A percentile compares a stretch with the other conserved stretches of the same genome.
Evolutionary conservation across 2,113 vertebrate species (phyloP).

Genomic region (Austrofundulus limnaeus): DNA sequence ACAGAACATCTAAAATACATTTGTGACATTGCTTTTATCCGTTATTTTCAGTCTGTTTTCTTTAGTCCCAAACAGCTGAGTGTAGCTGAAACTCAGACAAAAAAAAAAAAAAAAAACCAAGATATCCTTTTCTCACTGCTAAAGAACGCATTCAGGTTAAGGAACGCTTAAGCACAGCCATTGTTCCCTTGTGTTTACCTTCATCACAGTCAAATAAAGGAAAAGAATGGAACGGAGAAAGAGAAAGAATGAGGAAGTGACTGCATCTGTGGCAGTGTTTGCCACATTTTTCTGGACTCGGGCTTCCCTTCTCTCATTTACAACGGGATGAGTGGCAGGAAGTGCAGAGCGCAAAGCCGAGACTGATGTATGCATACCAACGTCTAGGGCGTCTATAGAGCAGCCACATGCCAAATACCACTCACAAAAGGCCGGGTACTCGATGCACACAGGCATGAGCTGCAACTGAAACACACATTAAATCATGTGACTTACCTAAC

Average conservation of each 20-base stretch:
- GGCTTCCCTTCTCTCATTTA: slow-evolving; percentile 40
- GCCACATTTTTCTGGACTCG: slow-evolving; percentile 36
- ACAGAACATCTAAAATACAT: no score
- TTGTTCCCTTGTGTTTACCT: slow-evolving; percentile 49
- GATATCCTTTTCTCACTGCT: background rate
- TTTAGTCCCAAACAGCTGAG: background rate
- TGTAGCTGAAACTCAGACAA: background rate
- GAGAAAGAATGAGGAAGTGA: slow-evolving; percentile 64
- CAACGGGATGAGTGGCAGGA: slow-evolving; percentile 42
- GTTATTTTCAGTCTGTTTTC: slow-evolving; percentile 1
- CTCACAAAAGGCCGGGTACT: slow-evolving; percentile 33
- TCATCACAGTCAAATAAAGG: slow-evolving; percentile 26
- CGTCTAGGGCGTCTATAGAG: slow-evolving; percentile 29
- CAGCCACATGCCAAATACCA: slow-evolving; percentile 21
- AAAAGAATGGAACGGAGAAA: slow-evolving; percentile 21
- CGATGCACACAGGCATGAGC: background rate
- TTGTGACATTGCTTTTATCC: no score
- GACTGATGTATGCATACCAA: slow-evolving; percentile 48
- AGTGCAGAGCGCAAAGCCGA: slow-evolving; percentile 33
- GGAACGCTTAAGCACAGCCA: slow-evolving; percentile 26
- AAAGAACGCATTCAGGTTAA: slow-evolving; percentile 37
- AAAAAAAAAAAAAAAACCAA: slow-evolving; percentile 6
- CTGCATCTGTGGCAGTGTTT: slow-evolving; percentile 20
- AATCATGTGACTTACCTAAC: slow-evolving; percentile 33
- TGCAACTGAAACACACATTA: slow-evolving; percentile 37